Evolutionary conservation across 2,888 invertebrate species (phyloP).

Genomic region (Eupithecia insigniata): DNA sequence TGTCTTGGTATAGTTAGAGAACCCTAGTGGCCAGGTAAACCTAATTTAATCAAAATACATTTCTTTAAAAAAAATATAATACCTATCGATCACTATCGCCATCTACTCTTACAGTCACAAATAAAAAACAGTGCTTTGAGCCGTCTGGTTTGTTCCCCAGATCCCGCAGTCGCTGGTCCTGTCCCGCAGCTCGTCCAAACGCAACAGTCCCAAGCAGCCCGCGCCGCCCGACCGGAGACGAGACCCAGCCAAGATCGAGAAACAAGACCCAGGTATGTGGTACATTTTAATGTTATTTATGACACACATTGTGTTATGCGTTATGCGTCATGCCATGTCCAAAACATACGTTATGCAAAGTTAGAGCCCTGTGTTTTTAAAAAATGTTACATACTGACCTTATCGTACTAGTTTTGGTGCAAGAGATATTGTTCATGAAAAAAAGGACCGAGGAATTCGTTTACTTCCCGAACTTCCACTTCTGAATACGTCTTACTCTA

Average conservation of each 20-base stretch:
- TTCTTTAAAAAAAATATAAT: no score
- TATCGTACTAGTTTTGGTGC: no score
- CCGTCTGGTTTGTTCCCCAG: conserved; percentile 49
- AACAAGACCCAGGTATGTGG: conserved; percentile 68
- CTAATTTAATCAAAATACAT: no score
- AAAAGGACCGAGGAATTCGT: no score
- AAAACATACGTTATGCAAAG: background rate
- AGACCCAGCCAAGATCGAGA: conserved; percentile 60
- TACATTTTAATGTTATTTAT: background rate
- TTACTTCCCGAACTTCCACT: no score
- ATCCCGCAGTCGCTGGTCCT: conserved; percentile 78
- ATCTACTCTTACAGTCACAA: no score
- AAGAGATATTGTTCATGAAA: no score
- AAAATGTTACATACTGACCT: no score
- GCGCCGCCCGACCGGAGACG: conserved; percentile 50
- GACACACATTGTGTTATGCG: background rate
- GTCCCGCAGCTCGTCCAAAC: conserved; percentile 62
- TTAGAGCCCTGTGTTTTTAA: no score
- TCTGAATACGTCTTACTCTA: no score
- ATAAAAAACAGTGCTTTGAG: background rate
- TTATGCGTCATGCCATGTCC: background rate
- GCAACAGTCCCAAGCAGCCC: conserved; percentile 76
- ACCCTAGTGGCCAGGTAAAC: no score
- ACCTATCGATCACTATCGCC: background rate
- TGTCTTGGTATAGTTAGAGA: no score